phyloP scores from a whole-genome alignment of 2,113 vertebrate species.

The Sula dactylatra region DNA sequence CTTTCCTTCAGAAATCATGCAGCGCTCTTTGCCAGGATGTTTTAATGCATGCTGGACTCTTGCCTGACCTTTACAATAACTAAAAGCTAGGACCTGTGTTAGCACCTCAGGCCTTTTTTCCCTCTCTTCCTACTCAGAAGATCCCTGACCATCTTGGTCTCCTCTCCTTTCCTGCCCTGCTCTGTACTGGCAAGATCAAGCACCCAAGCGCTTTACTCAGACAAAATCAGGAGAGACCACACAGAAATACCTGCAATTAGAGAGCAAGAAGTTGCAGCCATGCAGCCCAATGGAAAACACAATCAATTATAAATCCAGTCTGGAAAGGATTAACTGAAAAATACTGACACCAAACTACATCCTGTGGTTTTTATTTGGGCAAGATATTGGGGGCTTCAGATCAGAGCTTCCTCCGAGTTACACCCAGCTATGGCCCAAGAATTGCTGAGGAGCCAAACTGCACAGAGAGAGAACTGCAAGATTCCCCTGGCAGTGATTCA shows the following conservation, averaged over 20 bases:
- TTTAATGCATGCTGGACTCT: background rate
- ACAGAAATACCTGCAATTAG: background rate
- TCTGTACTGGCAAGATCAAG: background rate
- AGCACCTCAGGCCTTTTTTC: background rate
- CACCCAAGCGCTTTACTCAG: background rate
- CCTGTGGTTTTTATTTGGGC: background rate
- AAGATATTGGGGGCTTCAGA: background rate
- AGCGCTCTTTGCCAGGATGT: background rate
- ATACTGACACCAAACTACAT: background rate
- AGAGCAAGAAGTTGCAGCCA: background rate
- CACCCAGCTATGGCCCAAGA: background rate
- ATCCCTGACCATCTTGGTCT: background rate
- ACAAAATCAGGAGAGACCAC: background rate
- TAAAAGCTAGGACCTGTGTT: background rate
- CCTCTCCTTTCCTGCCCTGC: background rate
- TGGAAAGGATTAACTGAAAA: background rate
- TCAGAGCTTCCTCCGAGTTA: background rate
- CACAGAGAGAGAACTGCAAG: background rate
- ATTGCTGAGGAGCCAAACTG: background rate
- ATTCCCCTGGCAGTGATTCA: conserved; percentile 4
- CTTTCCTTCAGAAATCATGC: background rate
- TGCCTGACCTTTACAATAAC: background rate
- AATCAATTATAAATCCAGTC: background rate
- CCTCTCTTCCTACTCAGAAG: background rate
- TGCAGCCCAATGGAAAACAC: background rate